Conservation (phyloP, 2,113 vertebrate genomes). For the Phalacrocorax carbo region DNA sequence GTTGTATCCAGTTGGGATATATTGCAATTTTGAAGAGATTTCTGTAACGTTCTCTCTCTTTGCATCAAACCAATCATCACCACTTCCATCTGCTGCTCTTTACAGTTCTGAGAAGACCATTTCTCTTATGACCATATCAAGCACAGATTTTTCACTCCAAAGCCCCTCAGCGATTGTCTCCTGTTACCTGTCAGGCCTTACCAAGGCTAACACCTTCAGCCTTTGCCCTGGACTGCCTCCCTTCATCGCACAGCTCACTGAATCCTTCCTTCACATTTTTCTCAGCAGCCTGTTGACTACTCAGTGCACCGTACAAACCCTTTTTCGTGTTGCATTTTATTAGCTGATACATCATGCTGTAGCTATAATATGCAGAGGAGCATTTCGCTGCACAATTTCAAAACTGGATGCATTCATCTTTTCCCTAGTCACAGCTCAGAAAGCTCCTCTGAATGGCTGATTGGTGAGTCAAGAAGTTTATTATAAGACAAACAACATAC, state of each 20-base stretch:
- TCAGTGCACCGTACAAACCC: neutral
- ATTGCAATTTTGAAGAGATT: neutral
- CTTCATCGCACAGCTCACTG: neutral
- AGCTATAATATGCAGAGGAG: conserved; percentile 9
- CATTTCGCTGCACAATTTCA: conserved; percentile 39
- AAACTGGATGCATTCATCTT: neutral
- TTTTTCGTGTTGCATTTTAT: neutral
- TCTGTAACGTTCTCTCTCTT: neutral
- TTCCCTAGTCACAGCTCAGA: conserved; percentile 11
- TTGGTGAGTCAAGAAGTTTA: neutral
- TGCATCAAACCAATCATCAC: neutral
- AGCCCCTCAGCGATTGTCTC: neutral
- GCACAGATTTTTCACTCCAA: neutral
- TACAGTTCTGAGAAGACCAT: neutral
- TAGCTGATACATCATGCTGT: neutral
- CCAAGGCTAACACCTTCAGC: neutral
- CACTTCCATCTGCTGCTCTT: neutral
- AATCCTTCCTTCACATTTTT: neutral
- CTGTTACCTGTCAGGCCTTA: neutral
- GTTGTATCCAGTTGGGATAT: neutral
- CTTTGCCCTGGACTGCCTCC: neutral
- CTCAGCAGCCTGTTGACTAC: neutral
- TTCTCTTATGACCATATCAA: neutral
- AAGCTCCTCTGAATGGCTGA: neutral
- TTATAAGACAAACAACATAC: neutral